phyloP scores from a whole-genome alignment of 2,113 vertebrate species.

The Callorhinus ursinus region DNA sequence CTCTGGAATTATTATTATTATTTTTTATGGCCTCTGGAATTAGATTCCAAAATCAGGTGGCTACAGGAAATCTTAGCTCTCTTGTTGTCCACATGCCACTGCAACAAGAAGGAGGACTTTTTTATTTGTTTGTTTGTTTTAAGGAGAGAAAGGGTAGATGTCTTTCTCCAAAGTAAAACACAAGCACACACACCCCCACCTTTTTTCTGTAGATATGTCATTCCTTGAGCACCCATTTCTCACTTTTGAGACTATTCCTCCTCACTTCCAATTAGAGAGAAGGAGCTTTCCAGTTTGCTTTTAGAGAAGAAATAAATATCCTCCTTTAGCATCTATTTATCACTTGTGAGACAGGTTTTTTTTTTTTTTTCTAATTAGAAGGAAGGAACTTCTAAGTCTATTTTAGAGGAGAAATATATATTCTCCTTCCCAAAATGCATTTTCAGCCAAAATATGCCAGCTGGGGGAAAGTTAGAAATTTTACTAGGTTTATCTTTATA shows the following conservation, averaged over 20 bases:
- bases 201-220: background rate
- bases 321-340: background rate
- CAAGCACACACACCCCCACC: background rate
- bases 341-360: background rate
- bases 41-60: background rate
- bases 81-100: background rate
- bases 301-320: background rate
- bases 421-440: background rate
- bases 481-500: constrained; percentile 49
- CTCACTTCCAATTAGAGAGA: background rate
- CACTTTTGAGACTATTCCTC: background rate
- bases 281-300: background rate
- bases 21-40: background rate
- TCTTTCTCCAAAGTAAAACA: background rate
- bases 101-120: background rate
- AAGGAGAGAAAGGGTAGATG: background rate
- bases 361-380: constrained; percentile 37
- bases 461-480: background rate
- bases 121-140: background rate
- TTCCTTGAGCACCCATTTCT: background rate
- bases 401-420: constrained; percentile 65
- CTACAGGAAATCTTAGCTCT: background rate
- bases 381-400: constrained; percentile 27
- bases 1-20: background rate
- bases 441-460: constrained; percentile 56